Base-by-base conservation (phyloP, 2,888 invertebrate genomes). In the Trissolcus brochymenae region DNA sequence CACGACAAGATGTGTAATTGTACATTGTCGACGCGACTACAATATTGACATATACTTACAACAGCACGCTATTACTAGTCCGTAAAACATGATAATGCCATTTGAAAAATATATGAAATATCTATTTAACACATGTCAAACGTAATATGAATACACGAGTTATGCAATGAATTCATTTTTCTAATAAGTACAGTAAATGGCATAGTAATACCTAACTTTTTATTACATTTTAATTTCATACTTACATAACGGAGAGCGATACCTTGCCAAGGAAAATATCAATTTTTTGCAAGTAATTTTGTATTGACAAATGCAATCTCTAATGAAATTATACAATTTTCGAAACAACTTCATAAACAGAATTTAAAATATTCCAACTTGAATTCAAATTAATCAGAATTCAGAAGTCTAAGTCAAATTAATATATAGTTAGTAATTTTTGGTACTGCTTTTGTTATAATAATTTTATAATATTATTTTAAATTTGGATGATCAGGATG, bases 401-500 rank as follows among this genome's bases (percentile, higher is more conserved):
- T 2, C n/a, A n/a, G 19, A 19, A 19, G 19, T 19, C 19, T 2
- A 2, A 19, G 19, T 2, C 14, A 49, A 6, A 13, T 14, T 49
- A n/a, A n/a, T 49, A 1, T n/a, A 49, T 49, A 1, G n/a, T 49
- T 11, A 14, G n/a, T n/a, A n/a, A n/a, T n/a, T n/a, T 1, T 49
- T 54, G n/a, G n/a, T 14, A 19, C 19, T 1, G 3, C 14, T 54
- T 50, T 60, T 49, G 2, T 35, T 14, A 60, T 29, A 60, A 46
- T 46, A 46, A 19, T 6, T 25, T 19, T 51, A 50, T 25, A 35
- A 17, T 16, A 43, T 17, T 54, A 60, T 49, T 17, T 49, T 41
- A 53, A 41, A 17, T 53, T 35, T 29, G 9, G 41, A 54, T 60
- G 60, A 59, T 46, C 40, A 56, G 49, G 56, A 71, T 71, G 62